These are phyloP conservation scores for Lamellibrachia columna DNA, from an alignment of 2,888 invertebrate species.

Conservation along the genomic window DNA sequence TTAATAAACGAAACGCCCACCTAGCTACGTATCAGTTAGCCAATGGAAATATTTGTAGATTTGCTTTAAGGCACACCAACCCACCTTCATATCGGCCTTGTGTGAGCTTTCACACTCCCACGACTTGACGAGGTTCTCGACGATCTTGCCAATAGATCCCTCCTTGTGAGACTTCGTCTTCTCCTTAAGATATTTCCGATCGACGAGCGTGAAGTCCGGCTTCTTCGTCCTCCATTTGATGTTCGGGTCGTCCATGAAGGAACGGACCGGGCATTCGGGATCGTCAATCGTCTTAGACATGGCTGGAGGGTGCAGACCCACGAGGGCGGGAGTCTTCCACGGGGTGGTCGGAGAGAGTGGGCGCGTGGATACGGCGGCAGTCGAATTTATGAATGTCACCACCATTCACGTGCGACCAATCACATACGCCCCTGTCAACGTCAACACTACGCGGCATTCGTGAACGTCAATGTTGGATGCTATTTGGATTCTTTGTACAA, in stretches of 20 bases:
- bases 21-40: no score
- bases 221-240: conserved; percentile 22
- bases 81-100: conserved; percentile 30
- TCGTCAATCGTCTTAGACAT: conserved; percentile 24
- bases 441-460: background rate
- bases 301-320: background rate
- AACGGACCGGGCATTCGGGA: conserved; percentile 21
- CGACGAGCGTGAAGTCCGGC: conserved; percentile 52
- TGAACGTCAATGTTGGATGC: background rate
- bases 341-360: background rate
- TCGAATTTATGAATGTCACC: background rate
- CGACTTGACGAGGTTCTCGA: conserved; percentile 61
- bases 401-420: background rate
- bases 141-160: conserved; percentile 56
- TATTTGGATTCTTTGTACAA: background rate
- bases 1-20: no score
- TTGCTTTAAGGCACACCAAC: background rate
- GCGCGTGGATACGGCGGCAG: background rate
- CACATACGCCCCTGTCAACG: background rate
- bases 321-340: background rate
- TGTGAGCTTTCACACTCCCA: conserved; percentile 63
- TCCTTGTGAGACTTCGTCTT: conserved; percentile 45
- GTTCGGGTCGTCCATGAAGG: conserved; percentile 23
- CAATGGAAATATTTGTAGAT: no score
- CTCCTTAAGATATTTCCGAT: conserved; percentile 49